phyloP scores from a whole-genome alignment of 2,113 vertebrate genomes.

The Regulus satrapa region DNA sequence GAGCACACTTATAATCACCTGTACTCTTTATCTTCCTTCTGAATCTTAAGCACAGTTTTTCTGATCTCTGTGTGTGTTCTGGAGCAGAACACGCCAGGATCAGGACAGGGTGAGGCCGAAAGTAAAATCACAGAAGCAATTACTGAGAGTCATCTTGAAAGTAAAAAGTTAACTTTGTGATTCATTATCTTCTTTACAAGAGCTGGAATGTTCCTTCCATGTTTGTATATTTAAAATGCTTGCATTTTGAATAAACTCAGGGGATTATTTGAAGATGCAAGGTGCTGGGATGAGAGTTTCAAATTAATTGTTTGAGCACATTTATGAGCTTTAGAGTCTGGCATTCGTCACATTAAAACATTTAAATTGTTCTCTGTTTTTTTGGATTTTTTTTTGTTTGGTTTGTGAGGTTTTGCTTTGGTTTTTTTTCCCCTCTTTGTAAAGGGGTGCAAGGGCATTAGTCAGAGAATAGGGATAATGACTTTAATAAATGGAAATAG shows the following conservation, averaged over 20 bases:
- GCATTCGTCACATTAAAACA: background rate
- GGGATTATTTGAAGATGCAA: background rate
- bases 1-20: background rate
- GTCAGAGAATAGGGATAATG: background rate
- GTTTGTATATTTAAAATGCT: background rate
- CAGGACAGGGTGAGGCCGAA: background rate
- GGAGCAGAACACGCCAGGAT: background rate
- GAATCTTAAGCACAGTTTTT: constrained; percentile 18
- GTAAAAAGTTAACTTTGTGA: constrained; percentile 11
- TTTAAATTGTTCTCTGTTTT: background rate
- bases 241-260: background rate
- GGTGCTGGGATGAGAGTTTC: background rate
- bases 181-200: background rate
- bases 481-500: background rate
- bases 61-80: constrained; percentile 55
- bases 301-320: background rate
- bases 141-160: background rate
- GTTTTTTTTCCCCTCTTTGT: background rate
- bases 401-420: background rate
- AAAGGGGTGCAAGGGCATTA: background rate
- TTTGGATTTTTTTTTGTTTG: background rate
- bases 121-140: background rate
- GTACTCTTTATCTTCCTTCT: background rate
- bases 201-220: background rate
- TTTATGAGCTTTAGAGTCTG: background rate